Evolutionary conservation across 2,888 invertebrate species (phyloP).

Genomic region (Eretmocerus hayati): DNA sequence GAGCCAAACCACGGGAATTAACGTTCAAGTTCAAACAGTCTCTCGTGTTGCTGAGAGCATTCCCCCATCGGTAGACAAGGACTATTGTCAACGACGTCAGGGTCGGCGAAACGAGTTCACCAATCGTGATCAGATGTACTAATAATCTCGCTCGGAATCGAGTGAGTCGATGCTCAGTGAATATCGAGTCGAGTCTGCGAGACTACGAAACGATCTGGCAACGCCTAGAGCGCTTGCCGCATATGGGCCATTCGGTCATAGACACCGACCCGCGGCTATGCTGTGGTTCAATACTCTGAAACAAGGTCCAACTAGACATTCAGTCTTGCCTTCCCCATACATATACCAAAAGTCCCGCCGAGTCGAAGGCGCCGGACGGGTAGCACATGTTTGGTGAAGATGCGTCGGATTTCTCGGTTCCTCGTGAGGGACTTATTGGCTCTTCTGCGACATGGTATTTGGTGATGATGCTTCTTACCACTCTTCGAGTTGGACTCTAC

Average conservation of each 20-base stretch:
- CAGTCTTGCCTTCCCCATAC: too few species aligned
- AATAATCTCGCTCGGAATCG: constrained; percentile 9
- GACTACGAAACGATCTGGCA: neutral
- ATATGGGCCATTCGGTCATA: constrained; percentile 18
- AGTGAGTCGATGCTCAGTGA: constrained; percentile 11
- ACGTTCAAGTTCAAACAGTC: neutral
- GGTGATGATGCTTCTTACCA: too few species aligned
- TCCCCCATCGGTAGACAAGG: neutral
- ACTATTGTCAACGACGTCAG: neutral
- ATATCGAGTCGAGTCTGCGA: neutral
- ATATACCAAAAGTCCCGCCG: too few species aligned
- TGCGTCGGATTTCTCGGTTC: too few species aligned
- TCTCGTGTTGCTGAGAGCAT: too few species aligned
- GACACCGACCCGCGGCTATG: constrained; percentile 20
- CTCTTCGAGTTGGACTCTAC: too few species aligned
- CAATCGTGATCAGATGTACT: neutral
- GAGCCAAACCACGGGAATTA: neutral
- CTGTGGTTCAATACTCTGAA: too few species aligned
- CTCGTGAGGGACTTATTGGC: too few species aligned
- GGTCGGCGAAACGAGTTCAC: neutral
- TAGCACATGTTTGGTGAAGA: too few species aligned
- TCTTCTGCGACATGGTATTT: too few species aligned
- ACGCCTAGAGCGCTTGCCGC: constrained; percentile 13
- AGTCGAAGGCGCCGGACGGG: too few species aligned
- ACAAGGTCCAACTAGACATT: too few species aligned